A percentile compares a stretch with the other conserved stretches of the same genome.
Conservation (phyloP, 2,888 invertebrate species). For the Eugnorisma glareosa region DNA sequence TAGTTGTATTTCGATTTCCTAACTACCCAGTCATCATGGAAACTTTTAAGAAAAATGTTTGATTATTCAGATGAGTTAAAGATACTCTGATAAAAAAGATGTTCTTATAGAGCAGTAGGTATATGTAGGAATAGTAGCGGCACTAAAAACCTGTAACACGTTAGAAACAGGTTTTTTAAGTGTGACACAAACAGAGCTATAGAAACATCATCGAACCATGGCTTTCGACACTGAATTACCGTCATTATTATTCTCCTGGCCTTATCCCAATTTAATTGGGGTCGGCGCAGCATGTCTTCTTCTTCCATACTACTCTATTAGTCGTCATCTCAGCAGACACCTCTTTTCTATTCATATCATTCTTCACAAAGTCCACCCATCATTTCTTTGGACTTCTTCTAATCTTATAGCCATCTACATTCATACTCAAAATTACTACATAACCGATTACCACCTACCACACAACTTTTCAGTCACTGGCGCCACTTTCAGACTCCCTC, state of each 20-base stretch:
- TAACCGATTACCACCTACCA: too few species aligned
- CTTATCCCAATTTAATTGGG: too few species aligned
- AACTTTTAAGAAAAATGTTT: neutral
- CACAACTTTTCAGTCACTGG: too few species aligned
- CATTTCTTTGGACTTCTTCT: too few species aligned
- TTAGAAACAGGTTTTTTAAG: neutral
- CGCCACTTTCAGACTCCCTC: too few species aligned
- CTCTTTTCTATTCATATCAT: too few species aligned
- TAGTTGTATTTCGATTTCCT: neutral
- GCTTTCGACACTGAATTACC: neutral
- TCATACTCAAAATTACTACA: too few species aligned
- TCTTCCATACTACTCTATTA: too few species aligned
- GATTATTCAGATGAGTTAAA: conserved; percentile 3
- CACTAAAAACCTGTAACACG: neutral
- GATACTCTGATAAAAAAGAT: conserved; percentile 12
- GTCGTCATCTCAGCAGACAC: too few species aligned
- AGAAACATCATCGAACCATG: neutral
- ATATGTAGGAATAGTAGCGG: neutral
- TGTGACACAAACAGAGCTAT: neutral
- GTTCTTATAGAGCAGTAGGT: conserved; percentile 3
- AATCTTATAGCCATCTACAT: too few species aligned
- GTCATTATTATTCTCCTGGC: neutral
- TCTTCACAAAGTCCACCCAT: too few species aligned
- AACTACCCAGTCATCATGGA: neutral
- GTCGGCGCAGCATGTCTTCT: too few species aligned